These are phyloP conservation scores for Nyctereutes procyonoides DNA, from an alignment of 2,113 vertebrate species.

Conservation along the genomic window DNA sequence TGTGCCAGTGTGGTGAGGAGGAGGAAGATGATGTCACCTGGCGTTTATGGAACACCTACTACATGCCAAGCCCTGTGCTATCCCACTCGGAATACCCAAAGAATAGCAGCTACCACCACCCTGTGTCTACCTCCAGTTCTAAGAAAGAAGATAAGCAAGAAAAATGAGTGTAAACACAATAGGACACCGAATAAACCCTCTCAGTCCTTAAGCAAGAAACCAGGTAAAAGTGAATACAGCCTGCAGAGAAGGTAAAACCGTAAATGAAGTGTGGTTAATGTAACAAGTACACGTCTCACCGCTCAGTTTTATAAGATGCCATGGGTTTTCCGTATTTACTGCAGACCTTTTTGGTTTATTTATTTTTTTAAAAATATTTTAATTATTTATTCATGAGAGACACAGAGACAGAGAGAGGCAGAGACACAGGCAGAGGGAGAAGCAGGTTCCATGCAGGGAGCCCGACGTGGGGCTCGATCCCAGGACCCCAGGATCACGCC, in stretches of 20 bases:
- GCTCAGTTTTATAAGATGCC: background rate
- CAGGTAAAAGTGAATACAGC: background rate
- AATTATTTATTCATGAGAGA: no score
- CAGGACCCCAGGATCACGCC: no score
- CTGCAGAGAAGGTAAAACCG: rapidly evolving
- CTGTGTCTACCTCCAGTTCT: background rate
- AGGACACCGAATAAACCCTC: background rate
- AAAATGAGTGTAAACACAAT: background rate
- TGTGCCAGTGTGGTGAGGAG: background rate
- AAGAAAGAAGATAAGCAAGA: background rate
- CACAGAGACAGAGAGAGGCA: no score
- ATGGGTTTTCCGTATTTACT: rapidly evolving
- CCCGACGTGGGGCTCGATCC: no score
- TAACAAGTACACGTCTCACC: rapidly evolving
- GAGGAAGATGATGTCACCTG: rapidly evolving
- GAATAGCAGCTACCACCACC: rapidly evolving
- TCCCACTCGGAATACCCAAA: background rate
- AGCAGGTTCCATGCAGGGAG: no score
- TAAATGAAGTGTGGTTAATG: rapidly evolving
- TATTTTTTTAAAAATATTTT: no score
- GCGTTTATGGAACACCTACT: rapidly evolving
- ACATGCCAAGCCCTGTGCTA: rapidly evolving
- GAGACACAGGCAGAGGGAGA: no score
- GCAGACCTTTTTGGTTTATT: background rate
- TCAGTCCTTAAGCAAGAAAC: no score